phyloP scores from a whole-genome alignment of 2,797 vertebrate genomes.

The Atherinosoma microstoma region DNA sequence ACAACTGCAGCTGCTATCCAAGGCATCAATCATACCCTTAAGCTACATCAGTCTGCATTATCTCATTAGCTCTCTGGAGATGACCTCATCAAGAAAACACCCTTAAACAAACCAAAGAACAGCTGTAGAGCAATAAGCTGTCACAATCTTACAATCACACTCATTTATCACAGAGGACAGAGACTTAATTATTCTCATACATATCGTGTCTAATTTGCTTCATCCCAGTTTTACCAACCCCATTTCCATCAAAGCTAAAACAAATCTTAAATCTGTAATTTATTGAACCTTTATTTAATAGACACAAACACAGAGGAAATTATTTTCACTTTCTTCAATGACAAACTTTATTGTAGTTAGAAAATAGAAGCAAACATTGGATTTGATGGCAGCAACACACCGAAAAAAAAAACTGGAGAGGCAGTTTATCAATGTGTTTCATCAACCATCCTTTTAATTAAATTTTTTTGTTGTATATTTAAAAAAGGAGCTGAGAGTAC shows the following conservation, averaged over 20 bases:
- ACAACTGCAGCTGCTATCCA: slow-evolving; percentile 17
- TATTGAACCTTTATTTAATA: neutral
- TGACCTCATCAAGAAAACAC: slow-evolving; percentile 41
- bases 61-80: slow-evolving; percentile 45
- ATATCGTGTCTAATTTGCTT: neutral
- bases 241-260: neutral
- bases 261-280: neutral
- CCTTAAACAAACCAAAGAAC: slow-evolving; percentile 48
- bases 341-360: neutral
- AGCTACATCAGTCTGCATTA: slow-evolving; percentile 34
- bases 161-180: slow-evolving; percentile 21
- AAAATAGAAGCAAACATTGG: neutral
- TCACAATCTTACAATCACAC: slow-evolving; percentile 7
- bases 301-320: neutral
- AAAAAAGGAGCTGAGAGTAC: too few relatives aligned
- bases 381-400: neutral
- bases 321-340: neutral
- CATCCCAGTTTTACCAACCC: neutral
- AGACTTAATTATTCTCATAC: slow-evolving; percentile 19
- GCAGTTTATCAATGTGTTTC: neutral
- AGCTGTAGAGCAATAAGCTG: slow-evolving; percentile 30
- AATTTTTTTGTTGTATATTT: too few relatives aligned
- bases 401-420: neutral
- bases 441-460: neutral
- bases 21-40: slow-evolving; percentile 35